Evolutionary conservation across 2,797 vertebrate species (phyloP), one percentile per base, ranked within the genome.

Genomic region (Varecia variegata): DNA sequence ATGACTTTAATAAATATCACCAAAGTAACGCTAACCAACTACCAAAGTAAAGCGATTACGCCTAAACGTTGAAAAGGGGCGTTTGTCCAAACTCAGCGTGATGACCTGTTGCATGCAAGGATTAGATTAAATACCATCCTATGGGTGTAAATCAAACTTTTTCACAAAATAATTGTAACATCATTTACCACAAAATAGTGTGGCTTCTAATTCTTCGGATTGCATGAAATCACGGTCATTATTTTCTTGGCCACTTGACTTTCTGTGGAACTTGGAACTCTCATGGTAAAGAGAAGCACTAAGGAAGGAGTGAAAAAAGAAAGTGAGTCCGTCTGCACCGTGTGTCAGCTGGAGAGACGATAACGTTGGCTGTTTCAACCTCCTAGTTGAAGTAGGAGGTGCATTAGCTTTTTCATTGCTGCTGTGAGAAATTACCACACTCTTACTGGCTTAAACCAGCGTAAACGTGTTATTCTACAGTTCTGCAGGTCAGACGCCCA

Each of bases 1-100:
- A 62, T 68, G 65, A 43, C 35, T 56, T 82, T 84, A 91, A 87
- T 91, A 94, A 96, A 95, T 23, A 80, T 45, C 92, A 89, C 54
- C 74, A 47, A 25, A 65, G 40, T 58, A 65, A 92, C 38, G 60
- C 58, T 70, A 89, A 65, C 43, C 85, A 67, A 27, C 32, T 10
- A 23, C 21, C 47, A 67, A n/a, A 87, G 80, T 14, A 30, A 90
- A 87, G 56, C 0, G 5, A 85, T 47, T 20, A 77, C 25, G 47
- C 43, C 74, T n/a, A 27, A 58, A 35, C 14, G 4, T 43, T 43
- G 35, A 13, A 18, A 91, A 62, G 47, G 45, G 35, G n/a, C 15
- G 0, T 80, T 79, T 68, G 70, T 73, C 76, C 90, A 80, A 77
- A 65, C 0, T 1, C 18, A 38, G 0, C 1, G 4, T 18, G 58